Evolutionary conservation across 2,797 vertebrate genomes (phyloP).

Genomic region (Acipenser transmontanus): DNA sequence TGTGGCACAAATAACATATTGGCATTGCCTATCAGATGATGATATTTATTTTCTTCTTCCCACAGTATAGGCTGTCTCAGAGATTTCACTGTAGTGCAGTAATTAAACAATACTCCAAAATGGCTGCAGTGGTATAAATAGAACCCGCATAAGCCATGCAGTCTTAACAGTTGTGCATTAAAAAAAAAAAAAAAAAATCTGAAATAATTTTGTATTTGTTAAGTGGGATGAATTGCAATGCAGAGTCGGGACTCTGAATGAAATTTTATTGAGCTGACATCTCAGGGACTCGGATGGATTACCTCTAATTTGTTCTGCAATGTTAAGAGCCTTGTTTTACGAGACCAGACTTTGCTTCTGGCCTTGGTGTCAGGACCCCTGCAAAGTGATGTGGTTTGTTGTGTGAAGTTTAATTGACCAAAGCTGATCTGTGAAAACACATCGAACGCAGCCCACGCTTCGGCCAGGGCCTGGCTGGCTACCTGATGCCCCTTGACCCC

Average conservation of each 20-base stretch:
- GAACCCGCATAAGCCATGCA: too few relatives aligned
- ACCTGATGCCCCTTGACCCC: constrained; percentile 80
- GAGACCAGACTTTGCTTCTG: constrained; percentile 73
- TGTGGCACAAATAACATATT: too few relatives aligned
- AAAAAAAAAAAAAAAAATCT: too few relatives aligned
- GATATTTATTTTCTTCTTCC: too few relatives aligned
- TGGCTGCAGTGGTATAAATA: too few relatives aligned
- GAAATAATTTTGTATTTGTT: too few relatives aligned
- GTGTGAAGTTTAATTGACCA: constrained; percentile 97
- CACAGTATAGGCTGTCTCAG: too few relatives aligned
- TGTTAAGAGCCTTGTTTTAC: constrained; percentile 83
- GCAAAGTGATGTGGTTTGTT: constrained; percentile 73
- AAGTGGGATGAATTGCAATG: too few relatives aligned
- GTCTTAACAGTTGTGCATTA: too few relatives aligned
- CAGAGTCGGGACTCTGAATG: constrained; percentile 2
- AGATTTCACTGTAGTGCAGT: too few relatives aligned
- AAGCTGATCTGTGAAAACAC: constrained; percentile 86
- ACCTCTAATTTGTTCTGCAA: constrained; percentile 72
- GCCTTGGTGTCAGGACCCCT: constrained; percentile 75
- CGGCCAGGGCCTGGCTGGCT: constrained; percentile 51
- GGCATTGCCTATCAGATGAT: too few relatives aligned
- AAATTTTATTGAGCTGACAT: constrained; percentile 64
- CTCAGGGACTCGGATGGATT: constrained; percentile 71
- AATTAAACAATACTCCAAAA: too few relatives aligned
- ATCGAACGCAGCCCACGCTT: constrained; percentile 58